Conservation (phyloP, 92 coral and sea anemone genomes). For the Zoanthus sansibaricus region DNA sequence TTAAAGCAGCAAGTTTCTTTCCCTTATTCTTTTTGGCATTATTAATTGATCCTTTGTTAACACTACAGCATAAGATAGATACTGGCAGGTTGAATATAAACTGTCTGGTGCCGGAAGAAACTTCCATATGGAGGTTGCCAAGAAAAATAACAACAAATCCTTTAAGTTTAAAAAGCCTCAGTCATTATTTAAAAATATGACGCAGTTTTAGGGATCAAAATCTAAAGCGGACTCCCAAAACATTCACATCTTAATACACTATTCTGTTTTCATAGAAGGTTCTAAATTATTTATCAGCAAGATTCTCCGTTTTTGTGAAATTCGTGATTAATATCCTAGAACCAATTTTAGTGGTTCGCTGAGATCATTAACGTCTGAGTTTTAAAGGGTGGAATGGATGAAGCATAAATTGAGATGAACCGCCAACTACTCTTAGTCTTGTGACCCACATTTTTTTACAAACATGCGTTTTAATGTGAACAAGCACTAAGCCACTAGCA, state of each 20-base stretch:
- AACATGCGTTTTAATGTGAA: background rate
- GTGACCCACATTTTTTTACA: background rate
- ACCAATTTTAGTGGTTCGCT: background rate
- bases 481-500: background rate
- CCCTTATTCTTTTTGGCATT: background rate
- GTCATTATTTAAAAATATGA: too few relatives aligned
- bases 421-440: too few relatives aligned
- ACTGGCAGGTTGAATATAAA: too few relatives aligned
- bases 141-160: background rate
- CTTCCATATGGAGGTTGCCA: background rate
- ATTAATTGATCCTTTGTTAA: background rate
- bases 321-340: background rate
- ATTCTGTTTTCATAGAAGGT: slow-evolving; percentile 6
- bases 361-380: too few relatives aligned
- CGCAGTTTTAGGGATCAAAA: background rate
- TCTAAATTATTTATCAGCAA: background rate
- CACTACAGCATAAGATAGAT: background rate
- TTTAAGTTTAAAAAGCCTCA: too few relatives aligned
- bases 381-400: too few relatives aligned
- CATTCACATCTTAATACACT: background rate
- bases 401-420: background rate
- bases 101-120: too few relatives aligned
- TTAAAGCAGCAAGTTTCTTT: background rate
- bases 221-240: background rate
- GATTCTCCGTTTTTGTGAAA: background rate